Evolutionary conservation across 2,888 invertebrate species (phyloP), one percentile per base, ranked within the genome.

Genomic region (Aproaerema taeniolella): DNA sequence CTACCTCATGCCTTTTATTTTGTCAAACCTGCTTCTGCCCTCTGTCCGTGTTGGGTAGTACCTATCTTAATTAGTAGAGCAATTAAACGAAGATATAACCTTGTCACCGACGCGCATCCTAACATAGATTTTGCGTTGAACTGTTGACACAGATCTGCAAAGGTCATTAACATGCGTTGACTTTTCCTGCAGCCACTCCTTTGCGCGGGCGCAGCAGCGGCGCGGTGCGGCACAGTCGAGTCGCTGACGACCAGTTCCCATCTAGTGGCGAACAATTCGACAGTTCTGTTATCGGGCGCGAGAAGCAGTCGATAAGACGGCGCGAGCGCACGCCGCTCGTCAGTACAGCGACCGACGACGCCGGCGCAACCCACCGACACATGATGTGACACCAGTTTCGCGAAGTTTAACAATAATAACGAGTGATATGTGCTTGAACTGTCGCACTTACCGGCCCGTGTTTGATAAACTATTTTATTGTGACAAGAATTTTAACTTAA

Each of bases 281-380:
- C 60, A 60, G 53, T 54, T 52, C 56, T 74, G 68, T 82, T 83
- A 85, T 82, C 83, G 72, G 59, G 53, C 61, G 64, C 53, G 66
- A 71, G 65, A 73, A 67, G 61, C 48, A 66, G 67, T 64, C 76
- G 83, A 82, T 82, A 81, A 82, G 73, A 55, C 57, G 55, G 46
- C 39, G 61, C 60, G 65, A 64, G 70, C 70, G 61, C 65, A 58
- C 66, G 67, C 69, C 17, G 52, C 43, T 44, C 15, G 54, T 57
- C 79, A 80, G 82, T 77, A 59, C 65, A 61, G 67, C 61, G 69
- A 62, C 48, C 64, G 72, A 60, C 76, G 67, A 60, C 76, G 67
- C 67, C 69, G 67, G 59, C 72, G 69, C 67, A 54, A 52, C 62
- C 47, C 58, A 55, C 47, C 40, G 46, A 44, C 39, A 42, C 24